Evolutionary conservation across 1,140 invertebrate genomes (phyloP), one percentile per base, ranked within the genome.

Genomic region (Leptopilina clavipes): DNA sequence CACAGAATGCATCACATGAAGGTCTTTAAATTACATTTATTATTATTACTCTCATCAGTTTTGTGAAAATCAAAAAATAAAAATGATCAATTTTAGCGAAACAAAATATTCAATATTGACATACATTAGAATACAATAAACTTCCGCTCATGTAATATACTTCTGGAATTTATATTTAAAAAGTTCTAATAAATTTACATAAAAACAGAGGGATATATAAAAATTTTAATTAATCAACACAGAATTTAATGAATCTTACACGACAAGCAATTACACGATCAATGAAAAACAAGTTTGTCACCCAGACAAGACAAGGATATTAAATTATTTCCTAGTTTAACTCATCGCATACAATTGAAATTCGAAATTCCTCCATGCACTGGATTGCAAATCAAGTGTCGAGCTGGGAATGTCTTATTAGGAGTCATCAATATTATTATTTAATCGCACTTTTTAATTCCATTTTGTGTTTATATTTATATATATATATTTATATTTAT

Each of bases 241-340:
- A 5, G 12, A 37, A 65, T 65, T n/a, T 31, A 31, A 37, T 37
- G 12, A 37, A 37, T 65, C 31, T 65, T 31, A n/a, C 11, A 14
- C 37, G 37, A 22, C 14, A 65, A 65, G 25, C 25, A 65, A 65
- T 25, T 65, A 65, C 25, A 31, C 22, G 25, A 14, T 14, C 14
- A 65, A 65, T 37, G 59, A 65, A 65, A 65, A 65, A 37, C 25
- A 37, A 31, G 25, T 31, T 65, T 65, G 22, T 65, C 59, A 65
- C 25, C 59, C 59, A 65, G 59, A 65, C 59, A 65, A 65, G 59
- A 65, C 59, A 65, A 65, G 59, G 22, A 31, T 65, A 65, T 65
- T 31, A 14, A 65, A 65, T 65, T 65, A 37, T 37, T 65, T 65
- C 22, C 25, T 31, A 31, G 48, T 37, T n/a, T 65, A 31, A 25